A percentile compares a stretch with the other conserved stretches of the same genome.
phyloP scores from a whole-genome alignment of 1,140 invertebrate genomes.

The Lutraria rhynchaena region DNA sequence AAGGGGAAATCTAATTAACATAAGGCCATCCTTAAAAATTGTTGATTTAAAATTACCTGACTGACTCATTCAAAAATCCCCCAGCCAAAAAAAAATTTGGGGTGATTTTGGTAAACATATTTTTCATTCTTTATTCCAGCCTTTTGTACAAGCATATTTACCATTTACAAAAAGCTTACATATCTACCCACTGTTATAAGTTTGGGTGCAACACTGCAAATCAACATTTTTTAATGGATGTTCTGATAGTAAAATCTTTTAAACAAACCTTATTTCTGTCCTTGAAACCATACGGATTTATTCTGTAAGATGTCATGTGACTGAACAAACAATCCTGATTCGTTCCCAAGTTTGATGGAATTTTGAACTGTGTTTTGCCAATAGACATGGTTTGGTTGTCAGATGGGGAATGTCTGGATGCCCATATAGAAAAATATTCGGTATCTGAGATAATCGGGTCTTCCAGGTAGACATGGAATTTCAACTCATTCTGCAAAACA shows the following conservation, averaged over 20 bases:
- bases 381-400: constrained; percentile 9
- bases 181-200: no score
- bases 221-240: no score
- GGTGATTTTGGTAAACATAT: no score
- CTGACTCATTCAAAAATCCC: no score
- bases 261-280: constrained; percentile 29
- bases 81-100: no score
- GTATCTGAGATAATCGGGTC: constrained; percentile 51
- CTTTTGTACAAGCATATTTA: no score
- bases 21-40: no score
- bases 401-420: constrained; percentile 29
- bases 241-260: not conserved
- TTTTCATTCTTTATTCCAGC: no score
- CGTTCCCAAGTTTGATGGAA: constrained; percentile 39
- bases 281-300: constrained; percentile 23
- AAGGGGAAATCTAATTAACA: no score
- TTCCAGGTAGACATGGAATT: constrained; percentile 47
- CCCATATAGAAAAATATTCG: constrained; percentile 38
- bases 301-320: constrained; percentile 59
- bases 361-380: constrained; percentile 47
- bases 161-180: no score
- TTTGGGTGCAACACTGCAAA: no score
- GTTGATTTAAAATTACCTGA: no score
- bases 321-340: constrained; percentile 58
- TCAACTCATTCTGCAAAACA: constrained; percentile 50